A percentile compares a stretch with the other conserved stretches of the same genome.
These are phyloP conservation scores for Epinotia nisella DNA, from an alignment of 2,888 invertebrate genomes.

Conservation along the genomic window DNA sequence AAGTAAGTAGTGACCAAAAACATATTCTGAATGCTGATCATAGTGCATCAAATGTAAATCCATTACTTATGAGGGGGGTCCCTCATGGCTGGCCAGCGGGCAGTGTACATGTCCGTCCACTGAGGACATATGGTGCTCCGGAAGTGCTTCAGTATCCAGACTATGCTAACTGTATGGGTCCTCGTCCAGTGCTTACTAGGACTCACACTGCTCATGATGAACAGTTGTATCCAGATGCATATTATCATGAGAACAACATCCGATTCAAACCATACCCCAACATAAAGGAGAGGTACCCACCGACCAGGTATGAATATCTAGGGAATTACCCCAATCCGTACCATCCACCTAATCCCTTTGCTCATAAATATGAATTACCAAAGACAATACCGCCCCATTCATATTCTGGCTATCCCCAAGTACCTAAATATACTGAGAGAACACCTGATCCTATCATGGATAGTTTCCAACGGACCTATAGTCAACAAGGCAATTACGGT, in stretches of 20 bases:
- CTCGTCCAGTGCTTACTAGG: slow-evolving; percentile 65
- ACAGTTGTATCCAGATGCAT: slow-evolving; percentile 68
- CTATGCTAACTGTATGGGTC: slow-evolving; percentile 68
- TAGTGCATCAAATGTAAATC: slow-evolving; percentile 67
- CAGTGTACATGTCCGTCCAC: slow-evolving; percentile 63
- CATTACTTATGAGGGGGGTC: slow-evolving; percentile 58
- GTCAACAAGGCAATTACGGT: slow-evolving; percentile 66
- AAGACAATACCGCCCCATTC: slow-evolving; percentile 68
- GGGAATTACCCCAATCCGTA: slow-evolving; percentile 72
- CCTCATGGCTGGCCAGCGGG: slow-evolving; percentile 67
- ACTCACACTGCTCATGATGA: slow-evolving; percentile 71
- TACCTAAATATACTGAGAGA: slow-evolving; percentile 74
- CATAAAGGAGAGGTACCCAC: slow-evolving; percentile 73
- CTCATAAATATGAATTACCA: slow-evolving; percentile 74
- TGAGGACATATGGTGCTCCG: slow-evolving; percentile 67
- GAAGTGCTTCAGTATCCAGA: slow-evolving; percentile 76
- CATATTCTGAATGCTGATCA: slow-evolving; percentile 68
- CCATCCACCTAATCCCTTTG: slow-evolving; percentile 67
- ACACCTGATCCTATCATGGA: slow-evolving; percentile 69
- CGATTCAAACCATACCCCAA: slow-evolving; percentile 77
- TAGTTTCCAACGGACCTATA: slow-evolving; percentile 68
- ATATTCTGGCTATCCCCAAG: slow-evolving; percentile 69
- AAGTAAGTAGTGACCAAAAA: slow-evolving; percentile 72
- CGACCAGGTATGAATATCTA: slow-evolving; percentile 79
- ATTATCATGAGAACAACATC: slow-evolving; percentile 70